A percentile compares a stretch with the other conserved stretches of the same genome.
Evolutionary conservation across 2,113 vertebrate species (phyloP).

Genomic region (Theristicus caerulescens): DNA sequence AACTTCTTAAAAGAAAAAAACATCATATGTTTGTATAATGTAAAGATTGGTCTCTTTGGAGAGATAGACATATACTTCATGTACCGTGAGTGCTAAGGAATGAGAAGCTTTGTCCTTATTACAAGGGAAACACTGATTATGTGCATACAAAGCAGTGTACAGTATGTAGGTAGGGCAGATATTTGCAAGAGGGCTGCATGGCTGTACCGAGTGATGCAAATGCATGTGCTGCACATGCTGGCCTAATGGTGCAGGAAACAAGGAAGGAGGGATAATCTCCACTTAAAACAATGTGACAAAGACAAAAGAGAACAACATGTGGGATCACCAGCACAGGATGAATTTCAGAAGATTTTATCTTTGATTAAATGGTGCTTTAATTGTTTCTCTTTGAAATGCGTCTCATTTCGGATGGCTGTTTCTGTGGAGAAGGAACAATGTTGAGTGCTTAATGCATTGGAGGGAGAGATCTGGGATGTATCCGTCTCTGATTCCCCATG

Average conservation of each 20-base stretch:
- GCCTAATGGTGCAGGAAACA: neutral
- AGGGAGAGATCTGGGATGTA: constrained; percentile 35
- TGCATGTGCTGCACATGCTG: neutral
- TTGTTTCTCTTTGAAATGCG: constrained; percentile 34
- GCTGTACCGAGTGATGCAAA: neutral
- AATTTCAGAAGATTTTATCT: constrained; percentile 43
- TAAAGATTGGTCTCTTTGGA: neutral
- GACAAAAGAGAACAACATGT: neutral
- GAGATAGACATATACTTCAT: rapidly evolving
- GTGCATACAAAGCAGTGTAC: neutral
- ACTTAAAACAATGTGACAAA: neutral
- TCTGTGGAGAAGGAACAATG: neutral
- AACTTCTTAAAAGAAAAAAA: neutral
- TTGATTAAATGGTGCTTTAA: constrained; percentile 38
- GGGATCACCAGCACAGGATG: neutral
- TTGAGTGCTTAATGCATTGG: neutral
- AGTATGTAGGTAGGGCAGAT: neutral
- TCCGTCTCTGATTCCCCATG: constrained; percentile 1
- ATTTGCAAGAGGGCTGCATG: neutral
- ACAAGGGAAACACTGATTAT: neutral
- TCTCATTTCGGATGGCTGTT: constrained; percentile 4
- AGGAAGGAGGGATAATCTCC: neutral
- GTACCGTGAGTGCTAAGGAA: rapidly evolving
- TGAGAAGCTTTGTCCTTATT: neutral
- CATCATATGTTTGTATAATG: neutral